Conservation (phyloP, 2,797 vertebrate genomes). For the Crocidura indochinensis region DNA sequence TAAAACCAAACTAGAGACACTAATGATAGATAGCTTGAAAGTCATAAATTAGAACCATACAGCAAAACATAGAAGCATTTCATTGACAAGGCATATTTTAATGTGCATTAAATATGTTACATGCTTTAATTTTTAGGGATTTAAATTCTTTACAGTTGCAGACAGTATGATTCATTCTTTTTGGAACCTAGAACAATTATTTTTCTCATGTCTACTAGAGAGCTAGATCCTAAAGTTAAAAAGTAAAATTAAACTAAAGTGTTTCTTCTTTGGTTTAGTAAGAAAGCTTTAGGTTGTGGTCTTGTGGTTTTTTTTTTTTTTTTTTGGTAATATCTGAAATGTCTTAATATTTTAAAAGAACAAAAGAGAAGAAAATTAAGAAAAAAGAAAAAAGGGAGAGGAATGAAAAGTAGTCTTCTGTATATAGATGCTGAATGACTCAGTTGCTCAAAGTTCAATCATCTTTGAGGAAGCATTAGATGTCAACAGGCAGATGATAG, state of each 20-base stretch:
- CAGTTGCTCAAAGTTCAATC: conserved; percentile 20
- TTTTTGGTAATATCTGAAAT: not conserved
- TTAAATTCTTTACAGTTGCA: conserved; percentile 65
- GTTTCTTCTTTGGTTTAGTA: conserved; percentile 47
- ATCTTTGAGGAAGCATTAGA: not conserved
- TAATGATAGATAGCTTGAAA: conserved; percentile 38
- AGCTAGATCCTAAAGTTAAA: conserved; percentile 17
- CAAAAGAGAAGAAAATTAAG: not conserved
- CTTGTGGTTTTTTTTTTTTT: not conserved
- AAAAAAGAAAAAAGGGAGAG: not conserved
- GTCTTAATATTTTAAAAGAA: conserved; percentile 18
- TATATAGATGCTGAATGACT: not conserved
- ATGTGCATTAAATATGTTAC: too few species aligned
- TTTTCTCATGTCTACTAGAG: not conserved
- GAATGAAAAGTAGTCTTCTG: not conserved
- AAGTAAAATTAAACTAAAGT: conserved; percentile 59
- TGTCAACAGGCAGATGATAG: not conserved
- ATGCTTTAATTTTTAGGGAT: conserved; percentile 21
- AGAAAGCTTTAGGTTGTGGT: conserved; percentile 23
- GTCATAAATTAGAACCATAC: not conserved
- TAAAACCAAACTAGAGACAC: conserved; percentile 49
- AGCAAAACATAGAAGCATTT: conserved; percentile 30
- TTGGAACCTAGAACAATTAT: not conserved
- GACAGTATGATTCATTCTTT: conserved; percentile 10
- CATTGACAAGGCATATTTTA: not conserved